phyloP scores from a whole-genome alignment of 2,888 invertebrate species.

The Microplitis deprimator region DNA sequence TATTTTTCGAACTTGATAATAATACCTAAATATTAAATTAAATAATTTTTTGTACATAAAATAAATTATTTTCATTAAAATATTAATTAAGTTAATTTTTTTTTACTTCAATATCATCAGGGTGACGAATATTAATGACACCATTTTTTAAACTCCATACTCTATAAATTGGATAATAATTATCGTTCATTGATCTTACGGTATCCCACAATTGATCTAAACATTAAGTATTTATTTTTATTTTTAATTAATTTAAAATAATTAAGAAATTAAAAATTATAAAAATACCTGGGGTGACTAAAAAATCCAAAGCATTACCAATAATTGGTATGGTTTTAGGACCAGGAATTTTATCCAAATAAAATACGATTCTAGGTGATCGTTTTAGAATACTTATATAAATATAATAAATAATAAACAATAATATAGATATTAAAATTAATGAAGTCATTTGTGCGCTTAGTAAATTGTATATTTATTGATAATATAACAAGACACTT shows the following conservation, averaged over 20 bases:
- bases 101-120: constrained; percentile 63
- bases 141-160: constrained; percentile 51
- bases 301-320: constrained; percentile 49
- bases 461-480: background rate
- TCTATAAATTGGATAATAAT: constrained; percentile 60
- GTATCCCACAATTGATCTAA: constrained; percentile 55
- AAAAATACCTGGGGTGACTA: constrained; percentile 47
- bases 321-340: constrained; percentile 53
- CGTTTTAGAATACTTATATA: constrained; percentile 23
- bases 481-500: background rate
- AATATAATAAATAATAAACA: constrained; percentile 40
- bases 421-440: constrained; percentile 26
- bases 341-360: constrained; percentile 66
- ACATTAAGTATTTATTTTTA: constrained; percentile 1
- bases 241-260: background rate
- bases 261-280: constrained; percentile 16
- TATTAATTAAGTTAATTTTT: constrained; percentile 18
- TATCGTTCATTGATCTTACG: constrained; percentile 43
- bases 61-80: background rate
- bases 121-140: constrained; percentile 56
- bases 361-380: constrained; percentile 56
- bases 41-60: constrained; percentile 7
- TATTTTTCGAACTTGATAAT: constrained; percentile 61
- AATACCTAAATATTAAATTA: constrained; percentile 55
- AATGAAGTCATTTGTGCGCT: constrained; percentile 22